Evolutionary conservation across 1,140 invertebrate species (phyloP).

Genomic region (Venturia canescens): DNA sequence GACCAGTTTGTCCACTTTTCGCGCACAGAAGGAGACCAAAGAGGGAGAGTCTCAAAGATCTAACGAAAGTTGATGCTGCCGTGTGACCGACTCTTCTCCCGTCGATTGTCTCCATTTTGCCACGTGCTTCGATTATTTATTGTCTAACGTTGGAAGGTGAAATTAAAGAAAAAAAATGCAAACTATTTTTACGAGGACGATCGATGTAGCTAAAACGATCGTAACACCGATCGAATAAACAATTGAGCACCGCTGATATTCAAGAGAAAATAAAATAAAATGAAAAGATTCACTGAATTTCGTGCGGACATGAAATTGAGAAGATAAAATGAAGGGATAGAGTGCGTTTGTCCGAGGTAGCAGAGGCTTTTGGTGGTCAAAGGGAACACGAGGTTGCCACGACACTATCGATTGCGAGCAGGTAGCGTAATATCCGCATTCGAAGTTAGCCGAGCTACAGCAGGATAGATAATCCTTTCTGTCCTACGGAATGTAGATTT

Average conservation of each 20-base stretch:
- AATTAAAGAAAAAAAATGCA: not conserved
- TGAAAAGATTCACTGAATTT: too few relatives aligned
- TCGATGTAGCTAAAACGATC: too few relatives aligned
- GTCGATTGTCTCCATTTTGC: conserved; percentile 1
- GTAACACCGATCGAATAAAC: not conserved
- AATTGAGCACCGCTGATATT: conserved; percentile 6
- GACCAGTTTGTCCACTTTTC: conserved; percentile 45
- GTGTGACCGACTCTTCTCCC: not conserved
- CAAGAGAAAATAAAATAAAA: too few relatives aligned
- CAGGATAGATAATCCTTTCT: not conserved
- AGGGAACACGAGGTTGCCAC: conserved; percentile 62
- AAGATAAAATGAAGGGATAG: too few relatives aligned
- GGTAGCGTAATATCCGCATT: conserved; percentile 30
- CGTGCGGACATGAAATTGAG: too few relatives aligned
- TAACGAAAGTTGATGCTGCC: not conserved
- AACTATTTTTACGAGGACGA: not conserved
- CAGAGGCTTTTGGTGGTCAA: conserved; percentile 41
- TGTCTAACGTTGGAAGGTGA: not conserved
- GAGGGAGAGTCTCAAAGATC: conserved; percentile 30
- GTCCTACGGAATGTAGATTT: too few relatives aligned
- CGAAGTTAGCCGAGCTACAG: not conserved
- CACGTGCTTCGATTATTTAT: not conserved
- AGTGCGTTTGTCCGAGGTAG: conserved; percentile 27
- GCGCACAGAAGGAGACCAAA: conserved; percentile 40
- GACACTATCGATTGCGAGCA: conserved; percentile 63